Conservation (phyloP, 2,113 vertebrate genomes). For the Lynx canadensis region DNA sequence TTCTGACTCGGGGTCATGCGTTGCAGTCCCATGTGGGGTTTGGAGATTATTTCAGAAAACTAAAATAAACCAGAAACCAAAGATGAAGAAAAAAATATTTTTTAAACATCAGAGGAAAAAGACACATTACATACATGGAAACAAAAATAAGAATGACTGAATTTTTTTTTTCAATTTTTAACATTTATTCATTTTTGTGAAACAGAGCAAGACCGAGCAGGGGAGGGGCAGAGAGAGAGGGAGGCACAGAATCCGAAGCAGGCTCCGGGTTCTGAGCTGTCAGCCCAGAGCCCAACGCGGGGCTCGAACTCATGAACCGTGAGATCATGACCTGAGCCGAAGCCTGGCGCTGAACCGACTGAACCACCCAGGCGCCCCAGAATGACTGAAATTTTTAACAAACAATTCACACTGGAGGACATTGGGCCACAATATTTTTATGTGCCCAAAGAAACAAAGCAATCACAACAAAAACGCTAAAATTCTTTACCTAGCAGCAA, state of each 20-base stretch:
- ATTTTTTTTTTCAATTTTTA: too few species aligned
- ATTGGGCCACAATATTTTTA: not conserved
- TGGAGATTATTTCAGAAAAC: not conserved
- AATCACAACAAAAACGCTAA: not conserved
- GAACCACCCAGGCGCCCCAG: too few species aligned
- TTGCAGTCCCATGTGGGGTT: not conserved
- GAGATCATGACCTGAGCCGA: too few species aligned
- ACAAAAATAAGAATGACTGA: not conserved
- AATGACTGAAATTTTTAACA: not conserved
- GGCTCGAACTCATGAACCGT: too few species aligned
- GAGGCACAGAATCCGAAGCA: too few species aligned
- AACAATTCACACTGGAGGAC: not conserved
- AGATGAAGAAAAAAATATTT: not conserved
- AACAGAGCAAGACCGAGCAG: too few species aligned
- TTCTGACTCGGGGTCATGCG: not conserved
- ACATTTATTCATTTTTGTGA: too few species aligned
- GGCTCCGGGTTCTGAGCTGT: too few species aligned
- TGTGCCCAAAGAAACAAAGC: not conserved
- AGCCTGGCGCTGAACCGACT: too few species aligned
- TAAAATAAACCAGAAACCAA: not conserved
- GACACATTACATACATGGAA: not conserved
- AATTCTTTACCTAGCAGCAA: not conserved
- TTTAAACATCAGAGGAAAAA: not conserved
- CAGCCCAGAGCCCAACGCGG: too few species aligned
- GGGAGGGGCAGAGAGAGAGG: too few species aligned